These are phyloP conservation scores for Diadophis punctatus DNA, from an alignment of 2,113 vertebrate genomes.

Conservation along the genomic window DNA sequence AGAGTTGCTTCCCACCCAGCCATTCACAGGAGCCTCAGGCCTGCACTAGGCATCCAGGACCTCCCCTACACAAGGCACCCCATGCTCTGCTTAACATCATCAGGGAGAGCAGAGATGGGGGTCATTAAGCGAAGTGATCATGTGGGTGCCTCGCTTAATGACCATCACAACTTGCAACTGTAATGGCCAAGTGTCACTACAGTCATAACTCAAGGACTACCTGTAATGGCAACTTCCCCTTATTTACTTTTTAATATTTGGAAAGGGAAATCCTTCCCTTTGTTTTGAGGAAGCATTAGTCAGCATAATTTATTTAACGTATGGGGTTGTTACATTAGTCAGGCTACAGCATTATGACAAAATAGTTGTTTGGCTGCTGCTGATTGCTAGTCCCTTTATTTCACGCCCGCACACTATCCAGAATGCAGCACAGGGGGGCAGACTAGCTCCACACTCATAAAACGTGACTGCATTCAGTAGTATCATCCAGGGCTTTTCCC, in stretches of 20 bases:
- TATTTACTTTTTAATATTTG: background rate
- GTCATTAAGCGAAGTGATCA: background rate
- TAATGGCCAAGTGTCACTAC: background rate
- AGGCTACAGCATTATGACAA: background rate
- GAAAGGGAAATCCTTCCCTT: background rate
- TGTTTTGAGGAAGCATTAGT: background rate
- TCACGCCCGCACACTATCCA: background rate
- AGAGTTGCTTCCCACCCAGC: background rate
- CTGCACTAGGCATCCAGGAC: background rate
- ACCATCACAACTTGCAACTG: background rate
- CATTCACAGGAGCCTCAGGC: background rate
- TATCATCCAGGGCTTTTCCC: background rate
- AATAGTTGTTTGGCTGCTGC: background rate
- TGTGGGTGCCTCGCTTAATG: background rate
- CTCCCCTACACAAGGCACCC: background rate
- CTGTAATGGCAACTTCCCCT: background rate
- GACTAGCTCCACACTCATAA: background rate
- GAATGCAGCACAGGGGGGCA: background rate
- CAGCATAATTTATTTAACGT: background rate
- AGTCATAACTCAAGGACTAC: background rate
- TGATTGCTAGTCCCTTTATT: background rate
- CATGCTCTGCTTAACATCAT: background rate
- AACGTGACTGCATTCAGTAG: background rate
- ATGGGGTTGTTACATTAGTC: background rate
- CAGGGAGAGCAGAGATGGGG: background rate